A percentile compares a stretch with the other conserved stretches of the same genome.
These are phyloP conservation scores for Drosophila ogumai DNA, from an alignment of 1,140 invertebrate species.

Conservation along the genomic window DNA sequence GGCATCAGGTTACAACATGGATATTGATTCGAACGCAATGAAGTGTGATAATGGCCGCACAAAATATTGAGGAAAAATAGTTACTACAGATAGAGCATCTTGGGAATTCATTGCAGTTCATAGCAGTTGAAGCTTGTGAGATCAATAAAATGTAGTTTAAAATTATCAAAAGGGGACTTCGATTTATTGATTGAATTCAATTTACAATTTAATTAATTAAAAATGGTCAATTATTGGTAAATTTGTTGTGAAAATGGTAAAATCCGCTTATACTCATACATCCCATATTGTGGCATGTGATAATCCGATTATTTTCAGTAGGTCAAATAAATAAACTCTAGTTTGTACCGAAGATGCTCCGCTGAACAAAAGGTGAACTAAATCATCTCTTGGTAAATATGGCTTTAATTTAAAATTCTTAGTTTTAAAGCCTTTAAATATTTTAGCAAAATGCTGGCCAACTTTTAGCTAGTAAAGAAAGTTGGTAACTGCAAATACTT, in stretches of 20 bases:
- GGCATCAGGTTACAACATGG: background rate
- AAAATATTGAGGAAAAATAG: background rate
- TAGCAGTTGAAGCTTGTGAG: background rate
- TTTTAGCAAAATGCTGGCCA: background rate
- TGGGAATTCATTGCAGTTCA: background rate
- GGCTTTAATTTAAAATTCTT: background rate
- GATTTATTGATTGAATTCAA: background rate
- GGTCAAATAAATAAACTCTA: background rate
- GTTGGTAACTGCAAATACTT: background rate
- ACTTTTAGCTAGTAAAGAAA: background rate
- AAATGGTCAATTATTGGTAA: no score
- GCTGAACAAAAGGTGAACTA: background rate
- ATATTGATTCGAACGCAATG: conserved; percentile 17
- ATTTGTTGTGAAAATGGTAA: background rate
- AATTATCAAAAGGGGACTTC: background rate
- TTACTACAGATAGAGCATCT: background rate
- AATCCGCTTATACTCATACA: background rate
- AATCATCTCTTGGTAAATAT: no score
- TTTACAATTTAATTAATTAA: background rate
- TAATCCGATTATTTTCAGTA: background rate
- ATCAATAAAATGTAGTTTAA: background rate
- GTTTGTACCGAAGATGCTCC: no score
- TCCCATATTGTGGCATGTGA: background rate
- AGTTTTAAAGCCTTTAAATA: background rate
- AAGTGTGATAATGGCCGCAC: conserved; percentile 32